Percentiles rank a stretch among this genome's conserved stretches.
Evolutionary conservation across 2,888 invertebrate species (phyloP).

Genomic region (Megaustenia siamemsis): DNA sequence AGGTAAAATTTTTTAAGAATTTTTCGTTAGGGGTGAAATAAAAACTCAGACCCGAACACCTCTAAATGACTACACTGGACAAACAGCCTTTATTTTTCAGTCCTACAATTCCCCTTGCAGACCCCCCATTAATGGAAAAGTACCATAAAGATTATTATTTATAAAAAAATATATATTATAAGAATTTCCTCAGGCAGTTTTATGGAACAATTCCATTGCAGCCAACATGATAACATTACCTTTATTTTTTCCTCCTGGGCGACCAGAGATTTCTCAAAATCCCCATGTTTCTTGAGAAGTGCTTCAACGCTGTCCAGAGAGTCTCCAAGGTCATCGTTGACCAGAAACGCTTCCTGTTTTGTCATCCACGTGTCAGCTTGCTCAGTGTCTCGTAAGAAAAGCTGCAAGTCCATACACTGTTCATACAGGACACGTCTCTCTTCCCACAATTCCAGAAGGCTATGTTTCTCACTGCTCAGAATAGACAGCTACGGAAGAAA

Average conservation of each 20-base stretch:
- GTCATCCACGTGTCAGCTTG: constrained; percentile 99
- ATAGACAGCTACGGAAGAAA: constrained; percentile 83
- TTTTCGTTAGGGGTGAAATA: too few relatives aligned
- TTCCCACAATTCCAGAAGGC: constrained; percentile 95
- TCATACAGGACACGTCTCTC: constrained; percentile 97
- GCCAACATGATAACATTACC: too few relatives aligned
- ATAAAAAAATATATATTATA: too few relatives aligned
- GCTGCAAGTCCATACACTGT: constrained; percentile 99
- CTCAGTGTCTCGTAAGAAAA: constrained; percentile 98
- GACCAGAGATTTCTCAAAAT: constrained; percentile 98
- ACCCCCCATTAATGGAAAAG: too few relatives aligned
- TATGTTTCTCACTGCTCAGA: constrained; percentile 89
- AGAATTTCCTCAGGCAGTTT: too few relatives aligned
- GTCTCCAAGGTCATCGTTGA: constrained; percentile 98
- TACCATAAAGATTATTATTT: too few relatives aligned
- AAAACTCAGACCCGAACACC: too few relatives aligned
- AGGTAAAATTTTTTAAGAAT: too few relatives aligned
- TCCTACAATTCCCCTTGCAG: too few relatives aligned
- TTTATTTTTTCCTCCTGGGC: constrained; percentile 99
- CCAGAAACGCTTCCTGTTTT: constrained; percentile 97
- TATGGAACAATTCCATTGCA: too few relatives aligned
- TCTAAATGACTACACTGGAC: too few relatives aligned
- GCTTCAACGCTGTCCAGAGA: constrained; percentile 98
- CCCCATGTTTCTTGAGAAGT: constrained; percentile 98
- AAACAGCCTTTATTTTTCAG: too few relatives aligned